These are phyloP conservation scores for Agrochola litura DNA, from an alignment of 2,888 invertebrate species.

Conservation along the genomic window DNA sequence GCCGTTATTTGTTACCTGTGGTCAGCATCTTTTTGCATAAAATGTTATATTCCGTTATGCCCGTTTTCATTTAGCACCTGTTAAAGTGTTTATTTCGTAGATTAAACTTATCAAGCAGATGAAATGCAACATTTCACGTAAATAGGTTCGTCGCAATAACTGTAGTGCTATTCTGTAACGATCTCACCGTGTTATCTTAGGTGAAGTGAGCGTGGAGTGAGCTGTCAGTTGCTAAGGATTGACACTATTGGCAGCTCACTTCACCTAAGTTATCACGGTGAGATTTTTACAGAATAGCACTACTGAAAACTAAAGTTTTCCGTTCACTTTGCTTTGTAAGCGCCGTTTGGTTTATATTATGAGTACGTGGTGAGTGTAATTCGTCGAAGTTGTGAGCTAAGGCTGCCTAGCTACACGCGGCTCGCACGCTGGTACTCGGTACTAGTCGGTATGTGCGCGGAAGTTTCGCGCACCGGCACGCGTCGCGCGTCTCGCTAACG, in stretches of 20 bases:
- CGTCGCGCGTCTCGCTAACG: conserved; percentile 74
- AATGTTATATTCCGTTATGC: conserved; percentile 32
- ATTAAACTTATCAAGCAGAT: conserved; percentile 30
- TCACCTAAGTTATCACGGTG: too few species aligned
- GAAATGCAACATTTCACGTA: conserved; percentile 33
- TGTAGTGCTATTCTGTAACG: too few species aligned
- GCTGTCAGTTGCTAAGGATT: too few species aligned
- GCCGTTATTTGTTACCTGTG: conserved; percentile 40
- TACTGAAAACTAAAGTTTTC: conserved; percentile 51
- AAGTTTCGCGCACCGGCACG: conserved; percentile 74
- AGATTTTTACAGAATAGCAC: too few species aligned
- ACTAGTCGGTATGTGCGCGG: conserved; percentile 57
- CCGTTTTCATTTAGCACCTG: conserved; percentile 31
- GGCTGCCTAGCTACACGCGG: conserved; percentile 39
- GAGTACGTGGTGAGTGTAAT: conserved; percentile 45
- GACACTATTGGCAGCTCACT: too few species aligned
- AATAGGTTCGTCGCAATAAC: conserved; percentile 38
- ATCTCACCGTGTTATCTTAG: too few species aligned
- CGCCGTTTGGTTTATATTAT: conserved; percentile 28
- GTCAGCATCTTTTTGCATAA: conserved; percentile 45
- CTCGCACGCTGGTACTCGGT: background rate
- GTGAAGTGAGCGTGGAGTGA: too few species aligned
- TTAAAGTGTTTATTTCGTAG: conserved; percentile 12
- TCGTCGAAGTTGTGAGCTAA: conserved; percentile 42
- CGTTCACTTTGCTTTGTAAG: conserved; percentile 41